Evolutionary conservation across 2,113 vertebrate species (phyloP).

Genomic region (Oryzias curvinotus): DNA sequence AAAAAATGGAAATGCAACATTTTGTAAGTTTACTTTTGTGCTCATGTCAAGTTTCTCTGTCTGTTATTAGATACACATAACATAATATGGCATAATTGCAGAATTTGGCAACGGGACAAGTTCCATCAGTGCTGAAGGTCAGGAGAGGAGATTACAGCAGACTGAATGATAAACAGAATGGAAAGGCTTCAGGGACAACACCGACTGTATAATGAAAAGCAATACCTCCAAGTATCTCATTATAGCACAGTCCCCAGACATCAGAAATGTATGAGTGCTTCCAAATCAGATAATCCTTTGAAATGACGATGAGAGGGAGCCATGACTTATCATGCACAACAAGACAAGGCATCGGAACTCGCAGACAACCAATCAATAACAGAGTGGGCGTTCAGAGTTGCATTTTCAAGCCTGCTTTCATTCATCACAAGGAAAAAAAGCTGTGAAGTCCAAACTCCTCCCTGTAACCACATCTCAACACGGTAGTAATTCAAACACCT

Average conservation of each 20-base stretch:
- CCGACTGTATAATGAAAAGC: slow-evolving; percentile 23
- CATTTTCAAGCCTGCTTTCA: slow-evolving; percentile 26
- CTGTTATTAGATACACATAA: no score
- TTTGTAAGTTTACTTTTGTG: no score
- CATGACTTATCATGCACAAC: slow-evolving; percentile 57
- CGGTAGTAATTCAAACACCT: neutral
- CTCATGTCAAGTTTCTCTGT: no score
- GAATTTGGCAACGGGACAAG: slow-evolving; percentile 31
- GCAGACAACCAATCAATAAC: slow-evolving; percentile 23
- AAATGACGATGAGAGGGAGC: slow-evolving; percentile 34
- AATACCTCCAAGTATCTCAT: slow-evolving; percentile 11
- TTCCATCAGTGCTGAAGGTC: slow-evolving; percentile 38
- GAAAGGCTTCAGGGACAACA: slow-evolving; percentile 23
- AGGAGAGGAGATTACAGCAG: slow-evolving; percentile 25
- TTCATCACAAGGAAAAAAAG: neutral
- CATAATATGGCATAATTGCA: no score
- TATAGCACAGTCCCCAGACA: slow-evolving; percentile 17
- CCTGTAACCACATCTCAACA: neutral
- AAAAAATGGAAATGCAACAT: neutral
- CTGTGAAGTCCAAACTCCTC: neutral
- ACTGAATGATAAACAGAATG: slow-evolving; percentile 38
- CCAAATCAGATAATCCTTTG: slow-evolving; percentile 26
- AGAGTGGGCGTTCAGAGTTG: slow-evolving; percentile 26
- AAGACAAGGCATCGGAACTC: slow-evolving; percentile 29
- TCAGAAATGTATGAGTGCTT: slow-evolving; percentile 11